Evolutionary conservation across 2,888 invertebrate genomes (phyloP).

Genomic region (Andrena haemorrhoa): DNA sequence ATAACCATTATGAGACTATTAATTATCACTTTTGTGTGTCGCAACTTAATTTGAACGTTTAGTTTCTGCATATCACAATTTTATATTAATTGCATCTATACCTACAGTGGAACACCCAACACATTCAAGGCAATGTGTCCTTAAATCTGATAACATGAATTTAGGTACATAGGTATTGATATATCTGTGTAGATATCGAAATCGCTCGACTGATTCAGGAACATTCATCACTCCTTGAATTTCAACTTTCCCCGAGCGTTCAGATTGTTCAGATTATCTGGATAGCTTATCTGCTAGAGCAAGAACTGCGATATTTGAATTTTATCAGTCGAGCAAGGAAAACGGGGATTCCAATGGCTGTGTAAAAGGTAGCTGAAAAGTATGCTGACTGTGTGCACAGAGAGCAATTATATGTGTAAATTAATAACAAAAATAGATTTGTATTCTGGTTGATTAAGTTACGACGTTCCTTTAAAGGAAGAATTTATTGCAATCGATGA

Average conservation of each 20-base stretch:
- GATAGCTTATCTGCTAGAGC: conserved; percentile 11
- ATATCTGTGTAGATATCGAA: conserved; percentile 2
- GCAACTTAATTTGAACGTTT: neutral
- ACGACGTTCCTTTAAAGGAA: too few species aligned
- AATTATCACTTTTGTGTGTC: neutral
- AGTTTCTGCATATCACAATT: neutral
- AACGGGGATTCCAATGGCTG: neutral
- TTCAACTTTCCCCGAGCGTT: conserved; percentile 23
- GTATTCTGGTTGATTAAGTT: too few species aligned
- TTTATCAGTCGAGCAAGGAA: conserved; percentile 9
- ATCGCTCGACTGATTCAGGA: conserved; percentile 4
- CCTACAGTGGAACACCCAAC: neutral
- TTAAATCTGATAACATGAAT: conserved; percentile 3
- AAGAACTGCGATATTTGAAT: conserved; percentile 18
- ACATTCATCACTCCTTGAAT: conserved; percentile 16
- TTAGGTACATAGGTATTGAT: neutral
- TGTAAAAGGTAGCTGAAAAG: too few species aligned
- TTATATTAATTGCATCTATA: neutral
- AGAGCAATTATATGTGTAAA: too few species aligned
- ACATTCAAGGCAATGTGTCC: neutral
- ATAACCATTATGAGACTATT: too few species aligned
- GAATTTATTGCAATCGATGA: too few species aligned
- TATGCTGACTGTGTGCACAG: too few species aligned
- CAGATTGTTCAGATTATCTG: conserved; percentile 1
- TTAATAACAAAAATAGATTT: too few species aligned